phyloP scores from a whole-genome alignment of 1,140 invertebrate species.

The Drosophila truncata region DNA sequence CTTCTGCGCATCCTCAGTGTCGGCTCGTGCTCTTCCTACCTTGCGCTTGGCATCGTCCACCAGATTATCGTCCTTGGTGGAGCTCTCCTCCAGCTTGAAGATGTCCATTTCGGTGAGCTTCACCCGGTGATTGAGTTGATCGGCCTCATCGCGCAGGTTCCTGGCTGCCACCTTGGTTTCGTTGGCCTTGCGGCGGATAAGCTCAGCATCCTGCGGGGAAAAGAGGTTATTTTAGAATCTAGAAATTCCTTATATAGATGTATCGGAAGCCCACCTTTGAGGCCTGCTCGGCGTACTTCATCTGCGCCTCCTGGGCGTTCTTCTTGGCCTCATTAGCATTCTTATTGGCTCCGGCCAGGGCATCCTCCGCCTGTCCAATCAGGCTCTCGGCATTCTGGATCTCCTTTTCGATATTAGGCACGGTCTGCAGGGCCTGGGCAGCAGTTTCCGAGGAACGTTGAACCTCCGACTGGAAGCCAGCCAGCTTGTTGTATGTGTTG shows the following conservation, averaged over 20 bases:
- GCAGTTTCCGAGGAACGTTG: conserved; percentile 92
- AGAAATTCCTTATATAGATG: no score
- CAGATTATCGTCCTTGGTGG: conserved; percentile 90
- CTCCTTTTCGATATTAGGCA: conserved; percentile 90
- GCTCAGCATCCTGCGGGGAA: conserved; percentile 88
- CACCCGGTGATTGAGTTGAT: conserved; percentile 89
- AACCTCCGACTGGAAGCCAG: conserved; percentile 96
- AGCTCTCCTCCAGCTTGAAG: conserved; percentile 90
- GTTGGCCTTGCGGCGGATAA: conserved; percentile 91
- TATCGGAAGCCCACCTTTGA: conserved; percentile 87
- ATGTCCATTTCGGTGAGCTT: conserved; percentile 90
- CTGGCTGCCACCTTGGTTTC: conserved; percentile 91
- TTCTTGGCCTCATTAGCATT: conserved; percentile 92
- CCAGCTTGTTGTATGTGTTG: conserved; percentile 91
- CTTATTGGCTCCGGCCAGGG: conserved; percentile 90
- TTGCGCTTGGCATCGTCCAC: conserved; percentile 91
- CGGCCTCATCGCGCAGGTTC: conserved; percentile 91
- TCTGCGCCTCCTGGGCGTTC: conserved; percentile 92
- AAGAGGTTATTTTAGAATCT: not conserved
- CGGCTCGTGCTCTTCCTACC: conserved; percentile 94
- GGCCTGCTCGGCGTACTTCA: conserved; percentile 90
- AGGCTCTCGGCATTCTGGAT: conserved; percentile 86
- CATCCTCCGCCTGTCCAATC: conserved; percentile 89
- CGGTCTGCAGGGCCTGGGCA: conserved; percentile 90
- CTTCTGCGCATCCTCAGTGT: conserved; percentile 91